Evolutionary conservation across 2,797 vertebrate species (phyloP).

Genomic region (Cirrhinus molitorella): DNA sequence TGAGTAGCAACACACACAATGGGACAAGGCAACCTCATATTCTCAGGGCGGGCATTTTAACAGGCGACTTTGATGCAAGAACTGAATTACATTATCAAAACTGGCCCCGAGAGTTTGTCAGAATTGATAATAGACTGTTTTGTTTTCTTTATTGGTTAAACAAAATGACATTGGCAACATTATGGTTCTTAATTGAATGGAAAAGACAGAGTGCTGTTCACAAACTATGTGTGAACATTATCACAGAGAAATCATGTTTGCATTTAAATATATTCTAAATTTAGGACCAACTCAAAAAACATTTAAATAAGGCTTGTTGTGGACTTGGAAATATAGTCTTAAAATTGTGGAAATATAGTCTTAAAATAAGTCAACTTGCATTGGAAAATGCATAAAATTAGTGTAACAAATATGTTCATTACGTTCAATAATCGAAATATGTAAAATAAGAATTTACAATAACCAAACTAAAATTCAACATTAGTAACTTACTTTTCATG

Average conservation of each 20-base stretch:
- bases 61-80: conserved; percentile 4
- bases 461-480: background rate
- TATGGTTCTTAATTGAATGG: conserved; percentile 25
- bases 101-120: conserved; percentile 5
- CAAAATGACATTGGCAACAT: background rate
- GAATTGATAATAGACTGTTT: conserved; percentile 26
- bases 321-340: too few species aligned
- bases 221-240: background rate
- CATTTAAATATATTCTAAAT: background rate
- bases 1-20: conserved; percentile 24
- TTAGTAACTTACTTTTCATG: background rate
- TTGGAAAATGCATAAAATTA: background rate
- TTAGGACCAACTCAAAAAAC: too few species aligned
- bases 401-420: background rate
- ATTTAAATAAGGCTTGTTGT: background rate
- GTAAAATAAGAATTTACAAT: background rate
- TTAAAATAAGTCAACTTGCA: background rate
- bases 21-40: conserved; percentile 23
- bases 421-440: background rate
- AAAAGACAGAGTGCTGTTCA: background rate
- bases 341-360: too few species aligned
- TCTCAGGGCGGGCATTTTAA: conserved; percentile 1
- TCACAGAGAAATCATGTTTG: background rate
- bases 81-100: conserved; percentile 34
- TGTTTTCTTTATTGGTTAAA: conserved; percentile 9